Conservation (phyloP, 2,888 invertebrate species). For the Rhimphoctona megacephalus region DNA sequence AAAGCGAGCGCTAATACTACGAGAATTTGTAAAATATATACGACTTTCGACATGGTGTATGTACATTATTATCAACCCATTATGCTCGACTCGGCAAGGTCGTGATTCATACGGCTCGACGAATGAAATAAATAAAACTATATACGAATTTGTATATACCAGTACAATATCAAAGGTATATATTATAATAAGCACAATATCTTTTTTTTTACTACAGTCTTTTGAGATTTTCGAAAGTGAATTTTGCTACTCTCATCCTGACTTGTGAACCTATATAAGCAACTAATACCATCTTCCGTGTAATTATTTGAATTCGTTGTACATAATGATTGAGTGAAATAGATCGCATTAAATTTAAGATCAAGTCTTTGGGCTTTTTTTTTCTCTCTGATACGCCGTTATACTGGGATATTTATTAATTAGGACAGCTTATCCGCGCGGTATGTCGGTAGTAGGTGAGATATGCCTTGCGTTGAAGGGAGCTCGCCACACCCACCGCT, state of each 20-base stretch:
- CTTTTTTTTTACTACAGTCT: no score
- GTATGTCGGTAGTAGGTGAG: background rate
- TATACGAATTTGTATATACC: no score
- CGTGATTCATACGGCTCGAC: slow-evolving; percentile 3
- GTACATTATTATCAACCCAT: background rate
- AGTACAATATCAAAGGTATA: no score
- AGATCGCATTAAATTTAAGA: background rate
- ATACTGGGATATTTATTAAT: background rate
- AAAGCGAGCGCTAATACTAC: slow-evolving; percentile 61
- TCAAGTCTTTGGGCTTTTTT: background rate
- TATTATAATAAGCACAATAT: no score
- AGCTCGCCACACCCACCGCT: background rate
- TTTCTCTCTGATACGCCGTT: background rate
- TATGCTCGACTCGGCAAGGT: background rate
- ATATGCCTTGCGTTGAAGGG: background rate
- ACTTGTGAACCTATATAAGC: no score
- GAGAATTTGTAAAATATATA: slow-evolving; percentile 52
- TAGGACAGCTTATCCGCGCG: background rate
- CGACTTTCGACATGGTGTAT: slow-evolving; percentile 27
- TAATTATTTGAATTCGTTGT: slow-evolving; percentile 1
- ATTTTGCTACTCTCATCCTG: no score
- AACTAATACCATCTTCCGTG: background rate
- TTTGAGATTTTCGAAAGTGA: no score
- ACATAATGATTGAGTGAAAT: background rate
- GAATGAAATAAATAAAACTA: background rate